Evolutionary conservation across 2,888 invertebrate genomes (phyloP), one percentile per base, ranked within the genome.

Genomic region (Pseudanteris insignis): DNA sequence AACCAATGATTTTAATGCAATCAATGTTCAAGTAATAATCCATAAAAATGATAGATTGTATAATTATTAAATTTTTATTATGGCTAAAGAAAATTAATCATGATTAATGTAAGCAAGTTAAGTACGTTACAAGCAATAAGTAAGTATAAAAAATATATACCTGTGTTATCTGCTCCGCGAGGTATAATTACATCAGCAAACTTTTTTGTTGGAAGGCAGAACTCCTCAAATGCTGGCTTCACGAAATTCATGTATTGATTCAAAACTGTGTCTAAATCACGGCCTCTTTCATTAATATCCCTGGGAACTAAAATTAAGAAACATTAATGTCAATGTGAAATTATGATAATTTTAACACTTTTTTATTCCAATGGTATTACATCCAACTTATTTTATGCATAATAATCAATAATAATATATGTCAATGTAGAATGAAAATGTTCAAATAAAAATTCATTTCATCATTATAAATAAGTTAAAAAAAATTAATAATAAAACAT

Each of bases 111-210:
- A 29, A n/a, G 14, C 4, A 13, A 10, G 21, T 21, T n/a, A n/a
- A n/a, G n/a, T 21, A 21, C 21, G 7, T 21, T 21, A 21, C 21
- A 21, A 21, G 4, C 5, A 7, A n/a, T n/a, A n/a, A n/a, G n/a
- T n/a, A n/a, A n/a, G n/a, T n/a, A n/a, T n/a, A n/a, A 37, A 10
- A 18, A 10, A 15, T 18, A 12, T 78, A 88, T 82, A 94, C 95
- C 94, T 81, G 89, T 88, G 80, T 99, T 99, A 79, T 99, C 99
- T 13, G 97, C 97, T 61, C 98, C 99, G 68, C 98, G 85, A 0
- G 99, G 99, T 80, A 99, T 98, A 74, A 99, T 98, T 41, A 99
- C 96, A 84, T 99, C 99, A 47, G 98, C 98, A 84, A 97, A 98
- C 81, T 99, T 98, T 83, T 99, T 99, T 0, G 99, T 99, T 63